A percentile compares a stretch with the other conserved stretches of the same genome.
Conservation (phyloP, 2,797 vertebrate species). For the Enteromius radiatus region DNA sequence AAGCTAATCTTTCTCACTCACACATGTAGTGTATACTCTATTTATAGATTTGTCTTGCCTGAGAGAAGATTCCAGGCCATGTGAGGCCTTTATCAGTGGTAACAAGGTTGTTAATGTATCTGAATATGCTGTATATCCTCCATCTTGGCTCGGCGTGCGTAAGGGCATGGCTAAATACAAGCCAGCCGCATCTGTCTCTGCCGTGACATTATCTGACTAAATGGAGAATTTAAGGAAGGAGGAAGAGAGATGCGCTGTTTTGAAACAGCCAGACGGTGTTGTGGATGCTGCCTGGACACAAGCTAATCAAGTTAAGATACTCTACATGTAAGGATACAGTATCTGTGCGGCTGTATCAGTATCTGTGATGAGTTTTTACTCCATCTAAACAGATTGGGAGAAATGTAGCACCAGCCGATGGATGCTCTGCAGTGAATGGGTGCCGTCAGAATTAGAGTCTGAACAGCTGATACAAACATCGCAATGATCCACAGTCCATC, state of each 20-base stretch:
- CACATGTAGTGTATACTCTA: conserved; percentile 80
- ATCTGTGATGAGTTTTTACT: not conserved
- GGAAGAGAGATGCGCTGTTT: not conserved
- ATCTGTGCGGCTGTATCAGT: not conserved
- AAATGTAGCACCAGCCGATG: not conserved
- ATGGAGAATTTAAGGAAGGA: conserved; percentile 15
- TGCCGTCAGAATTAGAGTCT: not conserved
- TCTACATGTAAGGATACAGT: not conserved
- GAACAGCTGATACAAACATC: not conserved
- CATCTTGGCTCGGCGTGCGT: conserved; percentile 56
- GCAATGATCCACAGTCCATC: not conserved
- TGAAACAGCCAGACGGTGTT: not conserved
- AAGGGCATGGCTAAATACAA: conserved; percentile 48
- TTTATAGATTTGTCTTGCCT: conserved; percentile 69
- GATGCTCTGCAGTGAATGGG: not conserved
- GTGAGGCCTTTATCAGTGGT: conserved; percentile 67
- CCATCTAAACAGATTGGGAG: not conserved
- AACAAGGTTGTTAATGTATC: conserved; percentile 78
- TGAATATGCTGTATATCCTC: conserved; percentile 70
- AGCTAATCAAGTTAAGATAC: not conserved
- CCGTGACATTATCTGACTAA: conserved; percentile 38
- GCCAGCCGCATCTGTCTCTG: conserved; percentile 37
- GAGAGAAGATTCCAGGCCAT: conserved; percentile 60
- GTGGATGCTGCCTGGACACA: not conserved
- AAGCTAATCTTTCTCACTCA: conserved; percentile 88